Base-by-base conservation (phyloP, 2,797 vertebrate species). In the Oryzias dopingdopingensis region DNA sequence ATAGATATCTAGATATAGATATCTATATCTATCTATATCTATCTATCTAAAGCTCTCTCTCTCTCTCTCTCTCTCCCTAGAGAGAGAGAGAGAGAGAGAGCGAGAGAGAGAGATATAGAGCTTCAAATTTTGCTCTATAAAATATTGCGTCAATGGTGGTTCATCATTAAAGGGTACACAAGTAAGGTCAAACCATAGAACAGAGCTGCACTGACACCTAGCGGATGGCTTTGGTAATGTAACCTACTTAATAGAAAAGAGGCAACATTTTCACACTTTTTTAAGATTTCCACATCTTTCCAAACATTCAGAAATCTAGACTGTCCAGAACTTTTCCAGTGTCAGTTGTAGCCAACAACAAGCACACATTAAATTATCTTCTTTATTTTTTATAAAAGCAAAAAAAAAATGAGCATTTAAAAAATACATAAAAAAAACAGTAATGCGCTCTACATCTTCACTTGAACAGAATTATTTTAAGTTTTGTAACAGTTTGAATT, bases 161-260 rank as follows among this genome's bases (percentile, higher is more conserved):
- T 23, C 26, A 51, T 50, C 16, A 41, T 37, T 52, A 68, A 70
- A 56, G 52, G 51, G 58, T 52, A 65, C 62, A 63, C 1, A 4
- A 58, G 1, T 65, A 79, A 83, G 81, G 82, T 84, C 79, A 83
- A 58, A 71, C 5, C 12, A 4, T 15, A 40, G 37, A 42, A 42
- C 43, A 17, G 47, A 59, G 17, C 52, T 32, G 58, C 40, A 85
- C 32, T 62, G 81, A 77, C 77, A 68, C 67, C 86, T 64, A 44
- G 68, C 65, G 86, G 81, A 58, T 42, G 44, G 0, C 0, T 37
- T 6, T 0, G 1, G 43, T 18, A 59, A 3, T 43, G 0, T 45
- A 24, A 47, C 3, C 7, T 16, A 18, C 1, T 2, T n/a, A 10
- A 13, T 6, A 14, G 0, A 46, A 7, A 1, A 2, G 7, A 5